Evolutionary conservation across 2,888 invertebrate genomes (phyloP).

Genomic region (Oeneis ivallda): DNA sequence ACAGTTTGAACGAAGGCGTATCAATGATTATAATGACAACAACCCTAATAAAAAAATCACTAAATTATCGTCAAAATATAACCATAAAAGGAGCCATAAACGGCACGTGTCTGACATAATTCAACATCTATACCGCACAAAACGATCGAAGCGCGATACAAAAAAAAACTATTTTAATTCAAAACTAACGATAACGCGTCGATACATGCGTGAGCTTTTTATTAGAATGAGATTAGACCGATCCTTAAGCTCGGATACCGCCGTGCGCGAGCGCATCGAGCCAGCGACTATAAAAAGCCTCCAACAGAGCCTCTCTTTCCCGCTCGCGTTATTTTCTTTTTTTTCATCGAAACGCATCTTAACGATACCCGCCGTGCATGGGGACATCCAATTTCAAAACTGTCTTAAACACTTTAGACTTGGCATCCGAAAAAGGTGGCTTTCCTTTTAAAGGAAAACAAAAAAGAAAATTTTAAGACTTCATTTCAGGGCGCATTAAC

Average conservation of each 20-base stretch:
- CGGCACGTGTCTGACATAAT: slow-evolving; percentile 74
- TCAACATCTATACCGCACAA: slow-evolving; percentile 66
- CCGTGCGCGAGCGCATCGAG: slow-evolving; percentile 78
- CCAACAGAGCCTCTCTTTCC: slow-evolving; percentile 75
- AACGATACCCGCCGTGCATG: slow-evolving; percentile 62
- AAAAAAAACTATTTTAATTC: slow-evolving; percentile 66
- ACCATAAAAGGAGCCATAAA: slow-evolving; percentile 74
- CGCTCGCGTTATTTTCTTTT: slow-evolving; percentile 72
- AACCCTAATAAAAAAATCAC: slow-evolving; percentile 73
- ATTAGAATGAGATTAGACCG: slow-evolving; percentile 78
- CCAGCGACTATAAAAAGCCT: slow-evolving; percentile 79
- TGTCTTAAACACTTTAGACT: slow-evolving; percentile 56
- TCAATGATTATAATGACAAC: slow-evolving; percentile 72
- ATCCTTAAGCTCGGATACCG: slow-evolving; percentile 77
- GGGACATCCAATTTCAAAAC: slow-evolving; percentile 63
- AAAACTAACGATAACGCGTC: slow-evolving; percentile 68
- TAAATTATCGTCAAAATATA: slow-evolving; percentile 67
- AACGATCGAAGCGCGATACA: slow-evolving; percentile 45
- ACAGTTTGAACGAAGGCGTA: slow-evolving; percentile 64
- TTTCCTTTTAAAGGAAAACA: slow-evolving; percentile 50
- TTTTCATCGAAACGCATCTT: slow-evolving; percentile 57
- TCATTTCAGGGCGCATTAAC: slow-evolving; percentile 51
- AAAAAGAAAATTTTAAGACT: slow-evolving; percentile 56
- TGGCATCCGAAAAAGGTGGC: slow-evolving; percentile 61
- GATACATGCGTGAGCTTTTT: slow-evolving; percentile 79